These are phyloP conservation scores for Tiphia femorata DNA, from an alignment of 2,888 invertebrate genomes.

Conservation along the genomic window DNA sequence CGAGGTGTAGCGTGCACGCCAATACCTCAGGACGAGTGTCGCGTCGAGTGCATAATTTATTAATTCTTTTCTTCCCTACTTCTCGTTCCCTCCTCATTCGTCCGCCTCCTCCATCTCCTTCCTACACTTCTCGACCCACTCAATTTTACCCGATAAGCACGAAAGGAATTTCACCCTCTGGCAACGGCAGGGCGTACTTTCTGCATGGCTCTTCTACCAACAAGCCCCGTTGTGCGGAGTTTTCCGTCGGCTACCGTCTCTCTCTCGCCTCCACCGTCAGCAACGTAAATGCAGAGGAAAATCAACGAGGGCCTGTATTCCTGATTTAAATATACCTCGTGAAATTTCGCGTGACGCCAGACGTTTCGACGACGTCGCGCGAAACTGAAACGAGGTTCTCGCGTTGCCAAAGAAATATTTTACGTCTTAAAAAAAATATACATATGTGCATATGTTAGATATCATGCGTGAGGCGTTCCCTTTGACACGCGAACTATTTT, in stretches of 20 bases:
- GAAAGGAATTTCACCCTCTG: constrained; percentile 34
- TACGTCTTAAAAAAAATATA: neutral
- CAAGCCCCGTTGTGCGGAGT: constrained; percentile 8
- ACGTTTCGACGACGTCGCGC: constrained; percentile 20
- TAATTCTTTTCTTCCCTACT: constrained; percentile 28
- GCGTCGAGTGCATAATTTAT: constrained; percentile 35
- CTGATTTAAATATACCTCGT: constrained; percentile 51
- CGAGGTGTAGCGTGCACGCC: constrained; percentile 13
- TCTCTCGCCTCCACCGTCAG: constrained; percentile 5
- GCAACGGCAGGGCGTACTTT: constrained; percentile 16
- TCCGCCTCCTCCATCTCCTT: neutral
- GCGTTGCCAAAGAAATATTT: constrained; percentile 33
- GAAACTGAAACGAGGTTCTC: constrained; percentile 47
- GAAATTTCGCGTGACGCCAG: constrained; percentile 38
- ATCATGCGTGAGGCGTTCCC: constrained; percentile 29
- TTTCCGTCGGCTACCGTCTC: constrained; percentile 14
- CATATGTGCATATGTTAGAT: no score
- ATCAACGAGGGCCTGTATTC: constrained; percentile 34
- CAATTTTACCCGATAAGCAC: constrained; percentile 44
- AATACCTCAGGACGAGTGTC: constrained; percentile 32
- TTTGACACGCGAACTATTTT: no score
- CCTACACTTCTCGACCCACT: constrained; percentile 20
- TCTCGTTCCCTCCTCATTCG: constrained; percentile 15
- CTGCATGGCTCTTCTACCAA: constrained; percentile 14
- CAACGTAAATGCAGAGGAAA: constrained; percentile 21